phyloP scores from a whole-genome alignment of 2,113 vertebrate species.

The Anser cygnoides region DNA sequence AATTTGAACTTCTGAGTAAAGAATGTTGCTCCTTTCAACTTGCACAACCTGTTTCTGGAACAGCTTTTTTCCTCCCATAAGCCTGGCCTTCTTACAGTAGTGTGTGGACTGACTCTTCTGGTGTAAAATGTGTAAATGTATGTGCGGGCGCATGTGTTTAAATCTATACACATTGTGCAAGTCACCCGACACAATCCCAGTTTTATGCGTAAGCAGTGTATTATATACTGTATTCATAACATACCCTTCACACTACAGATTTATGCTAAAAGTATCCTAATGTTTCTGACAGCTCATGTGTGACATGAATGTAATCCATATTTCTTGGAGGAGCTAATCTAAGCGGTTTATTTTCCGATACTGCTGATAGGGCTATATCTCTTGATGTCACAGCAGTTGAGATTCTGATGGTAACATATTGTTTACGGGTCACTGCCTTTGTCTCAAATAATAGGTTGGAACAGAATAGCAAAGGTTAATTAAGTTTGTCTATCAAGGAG shows the following conservation, averaged over 20 bases:
- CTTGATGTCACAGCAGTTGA: slow-evolving; percentile 77
- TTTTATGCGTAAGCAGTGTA: slow-evolving; percentile 57
- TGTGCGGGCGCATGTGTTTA: neutral
- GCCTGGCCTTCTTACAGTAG: neutral
- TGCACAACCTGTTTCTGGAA: neutral
- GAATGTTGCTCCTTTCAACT: neutral
- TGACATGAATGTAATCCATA: slow-evolving; percentile 90
- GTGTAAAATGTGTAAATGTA: neutral
- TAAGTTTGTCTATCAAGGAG: slow-evolving; percentile 91
- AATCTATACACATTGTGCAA: neutral
- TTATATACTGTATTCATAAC: slow-evolving; percentile 74
- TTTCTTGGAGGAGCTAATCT: slow-evolving; percentile 86
- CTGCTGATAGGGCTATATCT: slow-evolving; percentile 83
- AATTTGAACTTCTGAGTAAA: neutral
- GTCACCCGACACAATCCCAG: neutral
- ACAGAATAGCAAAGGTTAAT: slow-evolving; percentile 99
- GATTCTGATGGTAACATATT: slow-evolving; percentile 90
- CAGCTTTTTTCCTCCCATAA: neutral
- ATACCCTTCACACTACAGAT: slow-evolving; percentile 82
- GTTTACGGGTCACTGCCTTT: slow-evolving; percentile 92
- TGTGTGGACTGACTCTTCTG: neutral
- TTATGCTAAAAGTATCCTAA: slow-evolving; percentile 91
- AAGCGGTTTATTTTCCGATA: slow-evolving; percentile 81
- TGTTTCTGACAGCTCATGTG: slow-evolving; percentile 90
- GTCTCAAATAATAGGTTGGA: slow-evolving; percentile 84